Evolutionary conservation across 2,113 vertebrate species (phyloP), one percentile per base, ranked within the genome.

Genomic region (Laticauda colubrina): DNA sequence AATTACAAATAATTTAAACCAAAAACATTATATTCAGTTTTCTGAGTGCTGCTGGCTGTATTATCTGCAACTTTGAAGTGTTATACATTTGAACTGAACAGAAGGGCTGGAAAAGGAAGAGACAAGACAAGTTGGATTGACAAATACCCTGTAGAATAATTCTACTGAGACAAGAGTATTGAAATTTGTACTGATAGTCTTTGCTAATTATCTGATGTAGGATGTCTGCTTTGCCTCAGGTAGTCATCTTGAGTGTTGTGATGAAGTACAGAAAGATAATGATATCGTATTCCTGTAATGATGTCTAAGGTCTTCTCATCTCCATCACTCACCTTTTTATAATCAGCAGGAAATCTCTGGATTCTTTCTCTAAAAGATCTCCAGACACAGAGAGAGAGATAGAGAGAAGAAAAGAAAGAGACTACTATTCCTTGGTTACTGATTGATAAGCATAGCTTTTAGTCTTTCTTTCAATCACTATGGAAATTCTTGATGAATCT

Each of bases 151-250:
- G 43, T 89, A 94, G 94, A 92, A 95, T 92, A 55, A 91, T 88
- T 95, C 57, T 61, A 61, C 93, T 92, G 91, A 45, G 86, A 92
- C 56, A 92, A 93, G 88, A 94, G 90, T 91, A 88, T 87, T 56
- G 86, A 96, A 95, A 96, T 96, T 95, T 96, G 92, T 94, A 94
- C 89, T 15, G 23, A 91, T 45, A 94, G 48, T 93, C 87, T 93
- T 90, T 91, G 89, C 93, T 97, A 97, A 97, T 97, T 97, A 96
- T 92, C 94, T 97, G 94, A 94, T 96, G 94, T 48, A n/a, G 91
- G 94, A 91, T 88, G 75, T 91, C 94, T 95, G 91, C 21, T 94
- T 89, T 94, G 94, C 90, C 95, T 48, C 95, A 96, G 96, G 95
- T 97, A 96, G 95, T 92, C 56, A 26, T 93, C 91, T 85, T 88